Evolutionary conservation across 2,888 invertebrate species (phyloP).

Genomic region (Parasteatoda lunata): DNA sequence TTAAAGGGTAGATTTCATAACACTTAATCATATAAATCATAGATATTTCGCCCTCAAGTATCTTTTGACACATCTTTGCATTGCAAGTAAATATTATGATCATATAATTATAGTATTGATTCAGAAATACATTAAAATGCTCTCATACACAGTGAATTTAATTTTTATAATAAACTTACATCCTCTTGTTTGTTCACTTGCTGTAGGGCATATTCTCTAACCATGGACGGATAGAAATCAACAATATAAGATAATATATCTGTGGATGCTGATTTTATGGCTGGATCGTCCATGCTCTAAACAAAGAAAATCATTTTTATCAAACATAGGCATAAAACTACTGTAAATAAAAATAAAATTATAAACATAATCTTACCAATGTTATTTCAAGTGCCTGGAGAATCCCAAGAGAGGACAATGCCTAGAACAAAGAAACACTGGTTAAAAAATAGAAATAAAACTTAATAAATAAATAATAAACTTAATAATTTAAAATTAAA

Average conservation of each 20-base stretch:
- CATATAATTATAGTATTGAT: neutral
- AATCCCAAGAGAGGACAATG: conserved; percentile 89
- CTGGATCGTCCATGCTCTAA: conserved; percentile 87
- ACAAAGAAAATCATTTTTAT: conserved; percentile 23
- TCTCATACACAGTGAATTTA: conserved; percentile 3
- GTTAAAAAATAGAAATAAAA: conserved; percentile 76
- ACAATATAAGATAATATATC: conserved; percentile 98
- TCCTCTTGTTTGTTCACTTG: conserved; percentile 92
- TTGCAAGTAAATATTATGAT: neutral
- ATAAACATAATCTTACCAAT: conserved; percentile 76
- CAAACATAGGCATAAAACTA: too few species aligned
- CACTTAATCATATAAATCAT: too few species aligned
- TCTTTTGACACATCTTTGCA: too few species aligned
- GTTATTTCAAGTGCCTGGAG: conserved; percentile 92
- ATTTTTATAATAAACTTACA: conserved; percentile 77
- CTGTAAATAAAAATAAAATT: neutral
- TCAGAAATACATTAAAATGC: neutral
- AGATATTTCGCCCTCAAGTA: too few species aligned
- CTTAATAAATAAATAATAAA: too few species aligned
- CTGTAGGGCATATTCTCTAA: conserved; percentile 95
- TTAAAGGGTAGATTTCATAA: too few species aligned
- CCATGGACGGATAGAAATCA: conserved; percentile 97
- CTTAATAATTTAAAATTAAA: too few species aligned
- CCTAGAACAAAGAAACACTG: conserved; percentile 81
- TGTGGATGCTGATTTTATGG: conserved; percentile 96